phyloP scores from a whole-genome alignment of 2,888 invertebrate genomes.

The Nezara viridula region DNA sequence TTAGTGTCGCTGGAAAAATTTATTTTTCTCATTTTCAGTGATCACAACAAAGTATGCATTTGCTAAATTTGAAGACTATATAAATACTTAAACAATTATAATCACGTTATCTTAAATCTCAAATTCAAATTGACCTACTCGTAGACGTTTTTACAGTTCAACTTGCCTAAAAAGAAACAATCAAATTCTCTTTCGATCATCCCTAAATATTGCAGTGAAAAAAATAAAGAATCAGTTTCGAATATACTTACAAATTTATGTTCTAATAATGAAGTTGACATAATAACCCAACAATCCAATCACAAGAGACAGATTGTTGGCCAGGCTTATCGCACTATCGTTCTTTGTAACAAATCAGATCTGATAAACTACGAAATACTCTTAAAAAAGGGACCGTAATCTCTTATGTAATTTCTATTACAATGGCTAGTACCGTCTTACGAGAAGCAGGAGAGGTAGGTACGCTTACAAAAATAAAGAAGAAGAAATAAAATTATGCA shows the following conservation, averaged over 20 bases:
- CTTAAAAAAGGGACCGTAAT: slow-evolving; percentile 1
- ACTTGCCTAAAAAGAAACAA: no score
- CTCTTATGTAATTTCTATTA: not conserved
- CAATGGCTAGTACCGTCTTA: not conserved
- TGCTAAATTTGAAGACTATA: no score
- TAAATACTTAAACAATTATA: no score
- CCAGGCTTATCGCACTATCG: slow-evolving; percentile 9
- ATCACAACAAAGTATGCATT: no score
- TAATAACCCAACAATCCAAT: not conserved
- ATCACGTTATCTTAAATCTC: no score
- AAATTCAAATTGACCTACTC: no score
- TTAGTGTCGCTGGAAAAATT: no score
- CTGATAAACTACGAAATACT: not conserved
- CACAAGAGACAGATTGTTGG: not conserved
- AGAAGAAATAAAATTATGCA: not conserved
- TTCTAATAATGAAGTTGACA: not conserved
- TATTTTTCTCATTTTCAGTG: no score
- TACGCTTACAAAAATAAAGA: not conserved
- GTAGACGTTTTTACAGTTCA: no score
- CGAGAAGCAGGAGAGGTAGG: not conserved
- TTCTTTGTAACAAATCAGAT: slow-evolving; percentile 1
- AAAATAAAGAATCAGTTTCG: not conserved
- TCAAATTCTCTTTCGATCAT: no score
- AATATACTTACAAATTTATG: not conserved
- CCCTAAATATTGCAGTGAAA: no score